A percentile compares a stretch with the other conserved stretches of the same genome.
Conservation (phyloP, 2,888 invertebrate genomes). For the Drosophila longiperda region DNA sequence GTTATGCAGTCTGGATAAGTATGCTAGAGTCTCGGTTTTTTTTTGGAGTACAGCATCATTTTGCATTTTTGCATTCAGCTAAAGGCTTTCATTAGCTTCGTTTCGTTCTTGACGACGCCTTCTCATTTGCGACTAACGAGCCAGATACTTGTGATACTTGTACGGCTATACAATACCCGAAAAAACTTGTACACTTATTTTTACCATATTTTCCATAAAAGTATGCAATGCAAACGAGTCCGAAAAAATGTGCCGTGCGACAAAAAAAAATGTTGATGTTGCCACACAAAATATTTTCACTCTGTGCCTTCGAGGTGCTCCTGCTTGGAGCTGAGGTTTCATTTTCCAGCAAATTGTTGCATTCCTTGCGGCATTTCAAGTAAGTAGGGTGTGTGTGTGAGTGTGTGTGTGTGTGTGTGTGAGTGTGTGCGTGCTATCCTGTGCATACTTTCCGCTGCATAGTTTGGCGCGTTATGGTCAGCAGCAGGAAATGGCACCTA, state of each 20-base stretch:
- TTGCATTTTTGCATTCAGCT: constrained; percentile 43
- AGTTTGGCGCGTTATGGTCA: constrained; percentile 61
- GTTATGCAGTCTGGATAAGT: constrained; percentile 48
- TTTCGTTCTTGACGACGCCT: constrained; percentile 41
- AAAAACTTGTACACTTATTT: constrained; percentile 42
- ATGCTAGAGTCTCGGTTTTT: constrained; percentile 13
- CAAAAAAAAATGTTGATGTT: constrained; percentile 51
- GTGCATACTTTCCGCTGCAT: constrained; percentile 31
- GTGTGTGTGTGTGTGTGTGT: constrained; percentile 4
- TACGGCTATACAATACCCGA: constrained; percentile 46
- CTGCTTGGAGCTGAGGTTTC: constrained; percentile 64
- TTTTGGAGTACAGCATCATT: constrained; percentile 41
- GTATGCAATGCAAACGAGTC: constrained; percentile 35
- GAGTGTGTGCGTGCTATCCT: constrained; percentile 15
- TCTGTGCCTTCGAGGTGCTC: constrained; percentile 10
- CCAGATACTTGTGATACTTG: constrained; percentile 44
- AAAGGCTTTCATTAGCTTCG: constrained; percentile 68
- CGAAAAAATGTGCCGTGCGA: constrained; percentile 56
- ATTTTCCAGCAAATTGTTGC: constrained; percentile 70
- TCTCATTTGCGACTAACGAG: constrained; percentile 64
- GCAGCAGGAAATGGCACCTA: constrained; percentile 60
- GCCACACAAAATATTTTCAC: constrained; percentile 32
- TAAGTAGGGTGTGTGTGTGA: not conserved
- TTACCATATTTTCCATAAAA: constrained; percentile 6
- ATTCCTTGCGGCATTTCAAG: constrained; percentile 52